These are phyloP conservation scores for Diaphora mendica DNA, from an alignment of 2,888 invertebrate species.

Conservation along the genomic window DNA sequence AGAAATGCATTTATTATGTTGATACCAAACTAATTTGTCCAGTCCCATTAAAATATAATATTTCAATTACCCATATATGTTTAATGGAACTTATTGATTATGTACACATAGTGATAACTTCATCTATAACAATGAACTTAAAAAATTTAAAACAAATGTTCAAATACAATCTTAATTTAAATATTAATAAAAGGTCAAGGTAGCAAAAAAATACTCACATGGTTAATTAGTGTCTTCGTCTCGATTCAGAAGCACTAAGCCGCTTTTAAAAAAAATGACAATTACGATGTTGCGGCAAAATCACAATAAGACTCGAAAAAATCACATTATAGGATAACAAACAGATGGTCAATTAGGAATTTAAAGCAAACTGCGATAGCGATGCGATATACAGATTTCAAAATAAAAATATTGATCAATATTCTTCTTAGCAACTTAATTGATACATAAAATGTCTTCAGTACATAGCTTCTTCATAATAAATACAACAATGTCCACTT, in stretches of 20 bases:
- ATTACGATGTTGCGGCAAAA: slow-evolving; percentile 37
- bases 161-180: no score
- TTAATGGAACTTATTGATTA: slow-evolving; percentile 10
- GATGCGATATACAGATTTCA: slow-evolving; percentile 25
- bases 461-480: slow-evolving; percentile 28
- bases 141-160: not conserved
- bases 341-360: slow-evolving; percentile 21
- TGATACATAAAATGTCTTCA: slow-evolving; percentile 34
- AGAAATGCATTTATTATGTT: not conserved
- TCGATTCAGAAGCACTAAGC: slow-evolving; percentile 23
- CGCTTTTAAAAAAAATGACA: slow-evolving; percentile 32
- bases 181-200: not conserved
- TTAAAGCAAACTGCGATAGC: slow-evolving; percentile 25
- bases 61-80: not conserved
- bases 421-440: slow-evolving; percentile 49
- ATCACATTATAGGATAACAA: slow-evolving; percentile 24
- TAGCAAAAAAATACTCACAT: slow-evolving; percentile 42
- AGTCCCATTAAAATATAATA: not conserved
- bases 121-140: not conserved
- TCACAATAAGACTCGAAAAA: slow-evolving; percentile 38
- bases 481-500: slow-evolving; percentile 33
- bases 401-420: slow-evolving; percentile 55
- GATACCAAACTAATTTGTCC: not conserved
- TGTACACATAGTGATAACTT: slow-evolving; percentile 2
- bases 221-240: slow-evolving; percentile 28